phyloP scores from a whole-genome alignment of 2,888 invertebrate species.

The Lacanobia wlatinum region DNA sequence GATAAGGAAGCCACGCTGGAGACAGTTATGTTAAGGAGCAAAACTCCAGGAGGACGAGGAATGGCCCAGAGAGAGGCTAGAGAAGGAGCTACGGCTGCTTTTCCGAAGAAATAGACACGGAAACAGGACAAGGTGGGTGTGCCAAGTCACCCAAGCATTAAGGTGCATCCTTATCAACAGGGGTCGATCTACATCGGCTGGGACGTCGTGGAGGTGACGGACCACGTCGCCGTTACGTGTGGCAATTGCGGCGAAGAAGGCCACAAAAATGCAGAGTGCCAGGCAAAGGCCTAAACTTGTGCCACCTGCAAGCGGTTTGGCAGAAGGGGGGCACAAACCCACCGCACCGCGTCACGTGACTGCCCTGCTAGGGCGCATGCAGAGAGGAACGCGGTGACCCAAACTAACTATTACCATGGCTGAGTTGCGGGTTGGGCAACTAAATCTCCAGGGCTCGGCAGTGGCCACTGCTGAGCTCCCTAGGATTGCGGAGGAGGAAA shows the following conservation, averaged over 20 bases:
- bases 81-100: rapidly evolving
- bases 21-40: not conserved
- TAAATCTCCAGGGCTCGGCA: constrained; percentile 55
- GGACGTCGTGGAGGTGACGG: constrained; percentile 1
- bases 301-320: constrained; percentile 50
- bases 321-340: constrained; percentile 18
- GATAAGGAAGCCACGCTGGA: constrained; percentile 40
- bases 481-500: constrained; percentile 15
- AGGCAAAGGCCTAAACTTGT: constrained; percentile 57
- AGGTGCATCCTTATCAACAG: rapidly evolving
- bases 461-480: constrained; percentile 56
- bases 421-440: no score
- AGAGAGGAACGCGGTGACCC: constrained; percentile 9
- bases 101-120: not conserved
- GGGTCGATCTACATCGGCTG: not conserved
- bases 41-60: constrained; percentile 47
- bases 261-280: not conserved
- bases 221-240: not conserved
- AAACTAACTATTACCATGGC: constrained; percentile 51
- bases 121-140: not conserved
- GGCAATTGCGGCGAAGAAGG: constrained; percentile 7
- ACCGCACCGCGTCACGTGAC: constrained; percentile 44
- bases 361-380: constrained; percentile 58
- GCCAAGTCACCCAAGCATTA: not conserved
- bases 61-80: no score